phyloP scores from a whole-genome alignment of 2,888 invertebrate species.

The Emmelina monodactyla region DNA sequence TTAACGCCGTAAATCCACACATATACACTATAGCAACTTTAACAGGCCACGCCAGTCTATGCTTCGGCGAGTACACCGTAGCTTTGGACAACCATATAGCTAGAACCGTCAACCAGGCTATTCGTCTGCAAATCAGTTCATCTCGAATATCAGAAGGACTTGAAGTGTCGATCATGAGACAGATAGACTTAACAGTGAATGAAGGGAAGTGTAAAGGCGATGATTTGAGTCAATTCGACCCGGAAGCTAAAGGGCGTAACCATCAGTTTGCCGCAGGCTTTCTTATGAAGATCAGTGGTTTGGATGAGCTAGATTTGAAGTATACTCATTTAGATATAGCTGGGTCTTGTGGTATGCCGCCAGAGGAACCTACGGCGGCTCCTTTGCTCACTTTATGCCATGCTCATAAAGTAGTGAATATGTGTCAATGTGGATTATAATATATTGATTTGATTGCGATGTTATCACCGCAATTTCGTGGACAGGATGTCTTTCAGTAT shows the following conservation, averaged over 20 bases:
- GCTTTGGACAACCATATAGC: conserved; percentile 79
- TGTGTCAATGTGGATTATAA: no score
- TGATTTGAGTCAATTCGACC: conserved; percentile 69
- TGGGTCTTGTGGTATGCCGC: conserved; percentile 72
- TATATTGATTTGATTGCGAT: no score
- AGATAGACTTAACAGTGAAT: conserved; percentile 73
- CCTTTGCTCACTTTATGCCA: conserved; percentile 72
- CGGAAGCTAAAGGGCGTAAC: conserved; percentile 48
- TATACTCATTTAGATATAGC: conserved; percentile 84
- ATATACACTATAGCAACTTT: conserved; percentile 88
- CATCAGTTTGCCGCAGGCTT: conserved; percentile 66
- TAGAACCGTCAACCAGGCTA: conserved; percentile 60
- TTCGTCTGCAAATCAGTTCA: conserved; percentile 72
- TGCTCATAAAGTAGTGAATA: conserved; percentile 50
- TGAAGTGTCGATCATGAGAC: conserved; percentile 76
- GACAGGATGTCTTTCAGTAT: no score
- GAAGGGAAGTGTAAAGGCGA: conserved; percentile 78
- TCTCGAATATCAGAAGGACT: conserved; percentile 75
- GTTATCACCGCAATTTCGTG: no score
- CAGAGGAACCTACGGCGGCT: conserved; percentile 73
- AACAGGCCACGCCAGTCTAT: conserved; percentile 78
- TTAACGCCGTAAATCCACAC: conserved; percentile 78
- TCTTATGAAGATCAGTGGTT: conserved; percentile 79
- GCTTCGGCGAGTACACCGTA: conserved; percentile 74
- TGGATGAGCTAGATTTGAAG: conserved; percentile 80